Base-by-base conservation (phyloP, 2,888 invertebrate genomes). In the Eristalis arbustorum region DNA sequence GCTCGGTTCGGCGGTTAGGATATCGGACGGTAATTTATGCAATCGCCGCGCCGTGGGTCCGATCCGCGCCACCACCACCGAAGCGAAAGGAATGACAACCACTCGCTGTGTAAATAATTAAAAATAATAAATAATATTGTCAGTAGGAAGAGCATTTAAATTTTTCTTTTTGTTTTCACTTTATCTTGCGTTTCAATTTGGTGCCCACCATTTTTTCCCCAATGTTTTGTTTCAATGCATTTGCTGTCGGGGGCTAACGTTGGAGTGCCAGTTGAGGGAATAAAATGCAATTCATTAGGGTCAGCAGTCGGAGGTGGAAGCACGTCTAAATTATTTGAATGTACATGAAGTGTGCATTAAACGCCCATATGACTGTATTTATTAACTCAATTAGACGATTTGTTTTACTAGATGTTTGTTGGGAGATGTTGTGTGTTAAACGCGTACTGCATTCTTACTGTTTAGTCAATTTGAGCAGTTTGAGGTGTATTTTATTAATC, bases 61-160 rank as follows among this genome's bases (percentile, higher is more conserved):
- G 83, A 83, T 68, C 83, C 83, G 25, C 62, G 67, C 63, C 79
- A 74, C 73, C 81, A 69, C 77, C 81, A 34, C 68, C 72, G 73
- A 85, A 81, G 71, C 64, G 66, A 68, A 85, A 76, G 71, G 31
- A 85, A 78, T 40, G 78, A 79, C 78, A 87, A 75, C 87, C 87
- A 68, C 83, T 87, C 75, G 83, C 83, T 87, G 87, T 83, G 83
- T 87, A 83, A 87, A 87, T 87, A 87, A 87, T 83, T 83, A 79
- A 83, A 83, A 75, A 28, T 75, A 72, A 83, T 87, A 87, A 87
- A 87, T 79, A 87, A 87, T 87, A 83, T 75, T 83, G 87, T 87
- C 83, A 75, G 82, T 76, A 56, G 57, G 66, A 81, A 67, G 83
- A 71, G 22, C 69, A 77, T 73, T 77, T 74, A 56, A 56, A 68